Base-by-base conservation (phyloP, 2,888 invertebrate species). In the Microctonus hyperodae region DNA sequence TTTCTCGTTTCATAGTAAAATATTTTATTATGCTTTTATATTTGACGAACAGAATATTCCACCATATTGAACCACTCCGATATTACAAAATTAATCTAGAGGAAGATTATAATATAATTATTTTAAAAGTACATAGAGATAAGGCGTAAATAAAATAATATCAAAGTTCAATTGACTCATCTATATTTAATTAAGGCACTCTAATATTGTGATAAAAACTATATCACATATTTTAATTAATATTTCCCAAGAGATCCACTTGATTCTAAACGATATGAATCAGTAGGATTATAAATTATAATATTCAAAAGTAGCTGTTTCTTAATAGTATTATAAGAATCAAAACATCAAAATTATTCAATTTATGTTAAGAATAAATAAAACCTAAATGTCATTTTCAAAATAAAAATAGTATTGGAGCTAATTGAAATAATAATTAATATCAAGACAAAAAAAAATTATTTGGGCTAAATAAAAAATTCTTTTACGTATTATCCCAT, bases 161-260 rank as follows among this genome's bases (percentile, higher is more conserved):
- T 1, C 11, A 13, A 1, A 10, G 3, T 33, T 55, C 33, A 55
- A 33, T 16, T 40, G 31, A 40, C 35, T 53, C 28, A 61, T 61
- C 53, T 40, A 35, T 44, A 35, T 72, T 70, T 73, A 69, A 74
- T 74, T 74, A 75, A 75, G 75, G 75, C 75, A 75, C 75, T 72
- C 68, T 69, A 72, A 40, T 16, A 25, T 53, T 13, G 28, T 40
- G 51, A 59, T 58, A 59, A 58, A n/a, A 20, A 59, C 20, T 59
- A 65, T 51, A 37, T 65, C 51, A 65, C 20, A 65, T 22, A 58
- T 35, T 50, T 44, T 48, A 35, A 64, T 25, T 58, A 48, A 37
- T 35, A 22, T 25, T 20, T 48, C 23, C 23, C 10, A 11, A 2
- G 9, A 56, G 23, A 23, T 37, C 13, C 31, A 23, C 57, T 22